phyloP scores from a whole-genome alignment of 2,113 vertebrate genomes.

The Sorex fumeus region DNA sequence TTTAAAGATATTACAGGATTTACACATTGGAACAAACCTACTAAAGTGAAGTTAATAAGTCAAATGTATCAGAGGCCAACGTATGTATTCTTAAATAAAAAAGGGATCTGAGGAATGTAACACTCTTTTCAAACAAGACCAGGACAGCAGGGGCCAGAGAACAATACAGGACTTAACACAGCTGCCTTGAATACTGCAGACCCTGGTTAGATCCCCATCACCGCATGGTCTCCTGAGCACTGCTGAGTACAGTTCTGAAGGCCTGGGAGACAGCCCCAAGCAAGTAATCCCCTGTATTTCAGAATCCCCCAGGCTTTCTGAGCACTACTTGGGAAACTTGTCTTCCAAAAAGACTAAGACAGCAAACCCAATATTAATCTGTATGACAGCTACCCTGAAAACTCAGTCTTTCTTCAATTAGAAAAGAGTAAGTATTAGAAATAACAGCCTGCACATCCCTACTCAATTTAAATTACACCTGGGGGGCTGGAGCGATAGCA shows the following conservation, averaged over 20 bases:
- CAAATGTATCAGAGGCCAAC: background rate
- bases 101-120: background rate
- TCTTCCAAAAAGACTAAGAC: slow-evolving; percentile 9
- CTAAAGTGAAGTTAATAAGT: slow-evolving; percentile 14
- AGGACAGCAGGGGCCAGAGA: too few species aligned
- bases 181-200: too few species aligned
- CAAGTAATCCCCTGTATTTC: too few species aligned
- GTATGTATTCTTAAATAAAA: background rate
- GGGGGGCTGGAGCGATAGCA: too few species aligned
- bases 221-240: too few species aligned
- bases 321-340: too few species aligned
- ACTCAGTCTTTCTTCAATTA: background rate
- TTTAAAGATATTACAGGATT: slow-evolving; percentile 13
- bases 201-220: too few species aligned
- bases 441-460: background rate
- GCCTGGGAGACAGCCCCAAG: too few species aligned
- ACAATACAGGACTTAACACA: too few species aligned
- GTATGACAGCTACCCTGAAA: background rate
- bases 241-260: too few species aligned
- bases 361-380: slow-evolving; percentile 50
- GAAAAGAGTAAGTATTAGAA: slow-evolving; percentile 49
- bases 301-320: too few species aligned
- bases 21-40: slow-evolving; percentile 32
- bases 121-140: background rate
- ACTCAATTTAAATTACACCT: background rate